Evolutionary conservation across 2,113 vertebrate genomes (phyloP).

Genomic region (Zootoca vivipara): DNA sequence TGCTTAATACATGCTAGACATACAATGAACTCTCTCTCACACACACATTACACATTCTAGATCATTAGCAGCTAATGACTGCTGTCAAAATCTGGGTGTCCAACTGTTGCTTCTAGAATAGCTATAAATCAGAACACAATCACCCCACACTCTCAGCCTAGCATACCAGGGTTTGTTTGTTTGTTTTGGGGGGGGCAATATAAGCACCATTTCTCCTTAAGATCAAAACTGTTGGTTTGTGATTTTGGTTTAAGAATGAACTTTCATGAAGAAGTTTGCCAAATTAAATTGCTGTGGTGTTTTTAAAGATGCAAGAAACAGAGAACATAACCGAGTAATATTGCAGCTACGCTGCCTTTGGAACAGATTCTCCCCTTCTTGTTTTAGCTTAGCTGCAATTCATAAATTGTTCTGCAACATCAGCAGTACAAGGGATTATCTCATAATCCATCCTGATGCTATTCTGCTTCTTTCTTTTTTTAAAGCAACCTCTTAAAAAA

Average conservation of each 20-base stretch:
- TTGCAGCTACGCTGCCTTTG: rapidly evolving
- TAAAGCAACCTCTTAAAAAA: rapidly evolving
- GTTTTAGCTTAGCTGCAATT: background rate
- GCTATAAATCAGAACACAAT: background rate
- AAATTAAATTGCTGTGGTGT: rapidly evolving
- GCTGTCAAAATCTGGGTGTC: background rate
- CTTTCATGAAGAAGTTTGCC: background rate
- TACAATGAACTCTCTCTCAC: background rate
- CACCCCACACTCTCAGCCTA: background rate
- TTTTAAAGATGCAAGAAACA: background rate
- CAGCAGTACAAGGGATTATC: rapidly evolving
- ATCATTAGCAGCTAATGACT: background rate
- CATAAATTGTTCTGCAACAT: background rate
- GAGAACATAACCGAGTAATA: background rate
- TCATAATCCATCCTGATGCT: constrained; percentile 8
- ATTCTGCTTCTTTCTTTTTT: background rate
- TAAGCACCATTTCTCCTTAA: too few relatives aligned
- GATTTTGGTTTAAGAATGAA: background rate
- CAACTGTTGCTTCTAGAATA: background rate
- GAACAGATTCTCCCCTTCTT: background rate
- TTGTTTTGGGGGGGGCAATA: too few relatives aligned
- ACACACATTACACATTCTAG: background rate
- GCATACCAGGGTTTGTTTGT: background rate
- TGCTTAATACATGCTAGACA: background rate
- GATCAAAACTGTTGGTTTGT: background rate